phyloP scores from a whole-genome alignment of 1,140 invertebrate genomes.

The Melanaphis sacchari region DNA sequence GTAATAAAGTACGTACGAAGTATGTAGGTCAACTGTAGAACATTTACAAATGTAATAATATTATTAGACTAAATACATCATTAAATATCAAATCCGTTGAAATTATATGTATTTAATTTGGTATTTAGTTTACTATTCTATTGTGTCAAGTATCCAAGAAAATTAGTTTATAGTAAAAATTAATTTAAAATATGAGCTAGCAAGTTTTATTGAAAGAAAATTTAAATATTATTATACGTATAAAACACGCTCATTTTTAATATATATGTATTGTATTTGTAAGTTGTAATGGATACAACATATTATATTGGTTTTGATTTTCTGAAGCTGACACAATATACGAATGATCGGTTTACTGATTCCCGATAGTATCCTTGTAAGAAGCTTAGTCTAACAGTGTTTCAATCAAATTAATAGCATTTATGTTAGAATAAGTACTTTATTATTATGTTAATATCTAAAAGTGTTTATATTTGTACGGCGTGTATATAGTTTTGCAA shows the following conservation, averaged over 20 bases:
- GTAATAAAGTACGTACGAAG: not conserved
- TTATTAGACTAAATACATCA: not conserved
- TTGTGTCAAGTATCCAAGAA: not conserved
- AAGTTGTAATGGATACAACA: not conserved
- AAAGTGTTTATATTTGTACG: not conserved
- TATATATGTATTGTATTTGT: not conserved
- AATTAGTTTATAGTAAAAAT: not conserved
- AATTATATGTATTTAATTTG: too few relatives aligned
- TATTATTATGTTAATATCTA: not conserved
- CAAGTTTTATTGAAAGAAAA: not conserved
- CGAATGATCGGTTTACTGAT: not conserved
- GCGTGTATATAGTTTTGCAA: not conserved
- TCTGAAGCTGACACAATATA: not conserved
- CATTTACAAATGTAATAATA: not conserved
- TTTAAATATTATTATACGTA: not conserved
- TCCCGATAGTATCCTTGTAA: not conserved
- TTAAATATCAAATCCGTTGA: too few relatives aligned
- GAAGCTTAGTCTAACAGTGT: not conserved
- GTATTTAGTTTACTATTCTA: too few relatives aligned
- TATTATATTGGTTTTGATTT: not conserved
- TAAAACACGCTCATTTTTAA: not conserved
- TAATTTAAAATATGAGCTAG: not conserved
- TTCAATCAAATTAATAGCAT: constrained; percentile 1
- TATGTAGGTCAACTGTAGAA: not conserved
- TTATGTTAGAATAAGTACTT: not conserved